Percentiles rank a stretch among this genome's conserved stretches.
Evolutionary conservation across 2,888 invertebrate genomes (phyloP).

Genomic region (Drosophila sordidapex): DNA sequence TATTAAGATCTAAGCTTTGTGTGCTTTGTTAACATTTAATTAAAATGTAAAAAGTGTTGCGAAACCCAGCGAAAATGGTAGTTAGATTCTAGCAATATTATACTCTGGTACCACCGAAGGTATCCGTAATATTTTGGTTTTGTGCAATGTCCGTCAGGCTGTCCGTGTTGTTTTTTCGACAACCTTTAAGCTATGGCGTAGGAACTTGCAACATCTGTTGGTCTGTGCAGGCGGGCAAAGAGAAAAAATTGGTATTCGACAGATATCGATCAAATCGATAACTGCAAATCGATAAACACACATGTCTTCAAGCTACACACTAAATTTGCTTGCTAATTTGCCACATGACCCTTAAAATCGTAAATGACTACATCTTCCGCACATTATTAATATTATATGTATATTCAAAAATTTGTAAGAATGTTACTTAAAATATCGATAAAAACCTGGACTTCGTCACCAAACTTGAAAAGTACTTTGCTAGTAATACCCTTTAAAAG

Average conservation of each 20-base stretch:
- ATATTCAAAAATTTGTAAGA: background rate
- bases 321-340: background rate
- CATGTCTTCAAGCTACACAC: background rate
- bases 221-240: too few relatives aligned
- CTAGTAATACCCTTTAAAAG: too few relatives aligned
- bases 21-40: background rate
- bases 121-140: background rate
- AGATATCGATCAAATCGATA: background rate
- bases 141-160: background rate
- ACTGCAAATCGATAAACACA: background rate
- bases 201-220: too few relatives aligned
- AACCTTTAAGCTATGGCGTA: too few relatives aligned
- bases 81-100: background rate
- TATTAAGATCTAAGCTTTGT: background rate
- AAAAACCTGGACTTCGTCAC: background rate
- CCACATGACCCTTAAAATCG: background rate
- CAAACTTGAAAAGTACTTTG: too few relatives aligned
- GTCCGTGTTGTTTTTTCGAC: too few relatives aligned
- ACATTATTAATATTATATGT: background rate
- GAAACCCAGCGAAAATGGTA: background rate
- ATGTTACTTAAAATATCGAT: background rate
- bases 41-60: background rate
- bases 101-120: background rate
- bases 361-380: background rate
- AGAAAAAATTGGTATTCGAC: too few relatives aligned